phyloP scores from a whole-genome alignment of 2,888 invertebrate genomes.

The Eurois occulta region DNA sequence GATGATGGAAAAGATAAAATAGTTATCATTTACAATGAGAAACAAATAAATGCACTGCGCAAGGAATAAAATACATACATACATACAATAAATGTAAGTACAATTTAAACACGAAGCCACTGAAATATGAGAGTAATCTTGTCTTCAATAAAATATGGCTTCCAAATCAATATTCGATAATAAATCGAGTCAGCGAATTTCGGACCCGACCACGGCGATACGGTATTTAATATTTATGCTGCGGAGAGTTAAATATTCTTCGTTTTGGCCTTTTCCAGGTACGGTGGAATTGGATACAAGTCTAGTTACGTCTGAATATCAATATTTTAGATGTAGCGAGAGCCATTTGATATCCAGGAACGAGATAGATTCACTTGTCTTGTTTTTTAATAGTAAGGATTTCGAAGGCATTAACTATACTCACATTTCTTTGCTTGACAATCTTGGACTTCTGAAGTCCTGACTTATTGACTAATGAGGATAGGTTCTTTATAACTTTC shows the following conservation, averaged over 20 bases:
- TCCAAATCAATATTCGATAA: conserved; percentile 61
- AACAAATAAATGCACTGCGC: neutral
- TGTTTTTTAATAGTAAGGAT: neutral
- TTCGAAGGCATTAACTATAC: neutral
- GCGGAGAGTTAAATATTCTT: conserved; percentile 44
- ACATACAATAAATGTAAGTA: neutral
- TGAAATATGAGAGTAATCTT: conserved; percentile 13
- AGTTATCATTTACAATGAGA: neutral
- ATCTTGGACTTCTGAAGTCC: neutral
- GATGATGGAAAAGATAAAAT: neutral
- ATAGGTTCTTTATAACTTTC: neutral
- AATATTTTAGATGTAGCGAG: conserved; percentile 31
- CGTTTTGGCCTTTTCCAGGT: conserved; percentile 18
- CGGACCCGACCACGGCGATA: conserved; percentile 9
- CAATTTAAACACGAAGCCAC: conserved; percentile 19
- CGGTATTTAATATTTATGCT: conserved; percentile 53
- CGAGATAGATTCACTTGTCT: neutral
- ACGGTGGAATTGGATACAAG: conserved; percentile 19
- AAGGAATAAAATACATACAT: neutral
- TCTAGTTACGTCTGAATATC: conserved; percentile 12
- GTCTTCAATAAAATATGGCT: conserved; percentile 38
- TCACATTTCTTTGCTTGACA: neutral
- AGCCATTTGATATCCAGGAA: neutral
- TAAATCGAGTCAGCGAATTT: conserved; percentile 38
- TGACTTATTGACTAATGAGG: neutral